Percentiles rank a stretch among this genome's conserved stretches.
Evolutionary conservation across 1,140 invertebrate species (phyloP).

Genomic region (Grapholita molesta): DNA sequence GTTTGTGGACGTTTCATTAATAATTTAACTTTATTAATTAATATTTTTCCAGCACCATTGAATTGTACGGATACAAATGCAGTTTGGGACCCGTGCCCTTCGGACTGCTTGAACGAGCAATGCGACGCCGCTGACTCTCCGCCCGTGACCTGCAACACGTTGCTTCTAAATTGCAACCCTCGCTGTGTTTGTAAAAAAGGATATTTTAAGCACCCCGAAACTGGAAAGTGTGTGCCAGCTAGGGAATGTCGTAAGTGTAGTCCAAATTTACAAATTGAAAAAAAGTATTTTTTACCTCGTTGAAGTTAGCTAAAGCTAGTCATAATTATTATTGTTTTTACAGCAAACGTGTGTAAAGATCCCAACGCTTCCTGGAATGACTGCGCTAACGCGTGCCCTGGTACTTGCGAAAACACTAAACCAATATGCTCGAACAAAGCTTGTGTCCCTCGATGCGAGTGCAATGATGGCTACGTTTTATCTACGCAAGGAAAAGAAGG

Average conservation of each 20-base stretch:
- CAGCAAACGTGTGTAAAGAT: background rate
- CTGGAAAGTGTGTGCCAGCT: background rate
- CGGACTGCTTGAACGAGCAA: background rate
- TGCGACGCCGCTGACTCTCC: background rate
- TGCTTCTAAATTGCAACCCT: background rate
- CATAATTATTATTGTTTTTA: background rate
- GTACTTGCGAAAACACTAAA: background rate
- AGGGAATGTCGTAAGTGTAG: background rate
- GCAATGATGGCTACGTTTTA: slow-evolving; percentile 6
- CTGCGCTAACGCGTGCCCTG: background rate
- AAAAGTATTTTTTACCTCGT: no score
- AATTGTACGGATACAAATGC: background rate
- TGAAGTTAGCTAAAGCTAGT: no score
- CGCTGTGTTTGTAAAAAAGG: background rate
- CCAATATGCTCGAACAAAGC: background rate
- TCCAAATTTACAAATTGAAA: no score
- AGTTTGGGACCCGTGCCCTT: background rate
- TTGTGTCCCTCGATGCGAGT: background rate
- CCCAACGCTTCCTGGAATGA: background rate
- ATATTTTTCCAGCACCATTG: background rate
- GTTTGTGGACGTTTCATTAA: background rate
- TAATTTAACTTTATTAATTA: background rate
- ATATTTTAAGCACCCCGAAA: background rate
- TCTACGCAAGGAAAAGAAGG: background rate
- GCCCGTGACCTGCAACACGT: background rate